Conservation (phyloP, 2,797 vertebrate species). For the Betta splendens region DNA sequence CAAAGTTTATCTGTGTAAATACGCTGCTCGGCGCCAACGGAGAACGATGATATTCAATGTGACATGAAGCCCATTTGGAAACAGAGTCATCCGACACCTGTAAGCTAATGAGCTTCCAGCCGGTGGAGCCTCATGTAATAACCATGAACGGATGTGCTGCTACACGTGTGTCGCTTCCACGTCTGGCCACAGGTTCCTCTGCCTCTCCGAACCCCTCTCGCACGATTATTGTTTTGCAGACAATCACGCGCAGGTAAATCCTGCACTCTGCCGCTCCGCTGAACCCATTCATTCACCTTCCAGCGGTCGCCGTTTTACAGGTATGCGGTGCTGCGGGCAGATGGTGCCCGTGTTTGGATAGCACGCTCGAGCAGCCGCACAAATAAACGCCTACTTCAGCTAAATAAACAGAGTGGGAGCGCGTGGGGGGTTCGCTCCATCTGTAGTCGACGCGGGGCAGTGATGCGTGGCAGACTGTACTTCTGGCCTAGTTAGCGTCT, state of each 20-base stretch:
- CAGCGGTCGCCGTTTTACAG: slow-evolving; percentile 43
- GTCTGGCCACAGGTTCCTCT: background rate
- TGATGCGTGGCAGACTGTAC: slow-evolving; percentile 37
- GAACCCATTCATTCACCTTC: too few relatives aligned
- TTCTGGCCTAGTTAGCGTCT: slow-evolving; percentile 52
- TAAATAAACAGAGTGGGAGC: slow-evolving; percentile 62
- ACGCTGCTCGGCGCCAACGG: too few relatives aligned
- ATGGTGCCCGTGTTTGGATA: slow-evolving; percentile 61
- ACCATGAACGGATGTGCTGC: slow-evolving; percentile 46
- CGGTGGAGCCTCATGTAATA: slow-evolving; percentile 61
- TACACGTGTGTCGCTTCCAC: slow-evolving; percentile 8
- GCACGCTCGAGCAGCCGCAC: slow-evolving; percentile 44
- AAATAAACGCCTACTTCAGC: slow-evolving; percentile 63
- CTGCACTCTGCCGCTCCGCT: background rate
- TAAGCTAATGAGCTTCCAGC: slow-evolving; percentile 55
- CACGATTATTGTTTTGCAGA: background rate
- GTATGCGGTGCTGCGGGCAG: slow-evolving; percentile 55
- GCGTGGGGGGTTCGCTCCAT: slow-evolving; percentile 33
- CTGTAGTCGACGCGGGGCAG: slow-evolving; percentile 50
- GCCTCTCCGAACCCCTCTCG: background rate
- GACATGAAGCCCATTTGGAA: slow-evolving; percentile 34
- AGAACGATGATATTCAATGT: too few relatives aligned
- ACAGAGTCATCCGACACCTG: slow-evolving; percentile 67
- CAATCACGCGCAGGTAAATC: background rate
- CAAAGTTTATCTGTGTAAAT: too few relatives aligned